Base-by-base conservation (phyloP, 2,888 invertebrate species). In the Pinctada fucata region DNA sequence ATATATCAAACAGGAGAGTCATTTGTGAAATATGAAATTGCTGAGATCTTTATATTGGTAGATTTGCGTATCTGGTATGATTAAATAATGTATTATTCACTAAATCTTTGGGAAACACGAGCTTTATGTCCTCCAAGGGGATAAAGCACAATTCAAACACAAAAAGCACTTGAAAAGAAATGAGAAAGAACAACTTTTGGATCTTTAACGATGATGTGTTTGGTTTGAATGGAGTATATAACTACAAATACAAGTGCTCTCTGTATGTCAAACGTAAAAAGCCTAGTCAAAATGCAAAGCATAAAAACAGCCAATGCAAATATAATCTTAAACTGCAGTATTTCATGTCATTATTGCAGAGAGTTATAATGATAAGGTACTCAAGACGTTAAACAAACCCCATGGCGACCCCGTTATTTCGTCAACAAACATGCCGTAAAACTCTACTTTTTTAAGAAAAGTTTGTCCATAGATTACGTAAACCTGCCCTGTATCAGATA, bases 321-420 rank as follows among this genome's bases (percentile, higher is more conserved):
- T 3, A 68, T 45, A 68, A 47, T 47, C 68, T 68, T 31, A 68
- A 68, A 68, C 68, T 68, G 16, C 47, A 68, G 68, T 68, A 31
- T 58, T 45, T 68, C 47, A 68, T 68, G 68, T 68, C 68, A 68
- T 31, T 68, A 47, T 31, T 10, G 16, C 10, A 3, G 48, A 31
- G 68, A 31, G 16, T 47, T 68, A 68, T 68, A 68, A 68, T 68
- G 68, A n/a, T 8, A 45, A 13, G 68, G 45, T 47, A 68, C 68
- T 68, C 47, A 48, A 74, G 48, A 66, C 48, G 74, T 74, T 74
- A 66, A 74, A 67, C 66, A 74, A 74, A 74, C 51, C 66, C 74
- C 66, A 48, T 49, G 74, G 66, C 74, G 50, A 74, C 74, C 16
- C 31, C 50, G 66, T 48, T 74, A 74, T 74, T 65, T 66, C 67